These are phyloP conservation scores for Thelaira solivaga DNA, from an alignment of 2,888 invertebrate genomes.

Conservation along the genomic window DNA sequence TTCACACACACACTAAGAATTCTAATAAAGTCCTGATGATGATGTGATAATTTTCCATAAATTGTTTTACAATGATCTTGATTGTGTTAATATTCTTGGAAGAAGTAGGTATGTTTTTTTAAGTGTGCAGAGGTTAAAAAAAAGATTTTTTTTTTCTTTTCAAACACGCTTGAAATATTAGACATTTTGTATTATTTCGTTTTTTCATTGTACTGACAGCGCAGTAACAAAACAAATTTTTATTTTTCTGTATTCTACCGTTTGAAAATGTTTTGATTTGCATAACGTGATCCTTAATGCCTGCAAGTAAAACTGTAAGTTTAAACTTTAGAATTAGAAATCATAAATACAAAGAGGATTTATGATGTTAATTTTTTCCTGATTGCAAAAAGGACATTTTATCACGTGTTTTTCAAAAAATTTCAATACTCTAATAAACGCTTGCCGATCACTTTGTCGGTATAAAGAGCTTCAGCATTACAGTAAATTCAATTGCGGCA, in stretches of 20 bases:
- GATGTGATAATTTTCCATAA: slow-evolving; percentile 9
- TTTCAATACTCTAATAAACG: slow-evolving; percentile 61
- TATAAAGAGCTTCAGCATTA: slow-evolving; percentile 23
- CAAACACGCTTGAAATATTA: too few relatives aligned
- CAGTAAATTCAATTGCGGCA: background rate
- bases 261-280: too few relatives aligned
- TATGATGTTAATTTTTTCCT: too few relatives aligned
- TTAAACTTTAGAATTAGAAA: too few relatives aligned
- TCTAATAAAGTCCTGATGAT: slow-evolving; percentile 16
- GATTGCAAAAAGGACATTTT: slow-evolving; percentile 31
- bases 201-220: too few relatives aligned
- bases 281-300: too few relatives aligned
- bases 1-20: background rate
- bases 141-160: background rate
- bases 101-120: background rate
- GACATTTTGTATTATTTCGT: too few relatives aligned
- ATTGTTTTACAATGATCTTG: slow-evolving; percentile 21
- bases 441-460: slow-evolving; percentile 50
- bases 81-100: slow-evolving; percentile 4
- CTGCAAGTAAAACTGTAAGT: too few relatives aligned
- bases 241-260: too few relatives aligned
- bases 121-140: background rate
- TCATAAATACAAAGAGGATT: too few relatives aligned
- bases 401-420: slow-evolving; percentile 56
- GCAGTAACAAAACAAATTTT: too few relatives aligned